Percentiles rank a stretch among this genome's conserved stretches.
phyloP scores from a whole-genome alignment of 2,797 vertebrate species.

The Phataginus tetradactyla region DNA sequence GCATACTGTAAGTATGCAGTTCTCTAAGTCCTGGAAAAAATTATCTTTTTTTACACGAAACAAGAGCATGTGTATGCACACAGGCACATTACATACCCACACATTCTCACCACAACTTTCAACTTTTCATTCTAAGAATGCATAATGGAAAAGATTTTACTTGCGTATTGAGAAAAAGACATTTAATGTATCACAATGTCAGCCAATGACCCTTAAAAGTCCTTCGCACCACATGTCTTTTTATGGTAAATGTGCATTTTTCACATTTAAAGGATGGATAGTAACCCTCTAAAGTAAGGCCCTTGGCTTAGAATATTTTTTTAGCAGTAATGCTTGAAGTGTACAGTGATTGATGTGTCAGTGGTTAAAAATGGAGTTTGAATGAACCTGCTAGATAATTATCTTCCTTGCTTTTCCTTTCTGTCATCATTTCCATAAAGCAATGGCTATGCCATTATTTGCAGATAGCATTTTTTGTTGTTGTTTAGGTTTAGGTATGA shows the following conservation, averaged over 20 bases:
- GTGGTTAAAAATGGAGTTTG: slow-evolving; percentile 65
- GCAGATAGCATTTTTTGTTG: neutral
- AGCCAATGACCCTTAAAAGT: slow-evolving; percentile 82
- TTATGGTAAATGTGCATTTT: slow-evolving; percentile 80
- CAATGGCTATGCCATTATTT: neutral
- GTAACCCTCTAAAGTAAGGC: slow-evolving; percentile 66
- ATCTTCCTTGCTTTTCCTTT: slow-evolving; percentile 76
- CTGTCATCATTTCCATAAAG: slow-evolving; percentile 64
- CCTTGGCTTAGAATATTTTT: slow-evolving; percentile 70
- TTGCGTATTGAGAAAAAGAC: slow-evolving; percentile 76
- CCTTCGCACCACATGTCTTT: slow-evolving; percentile 77
- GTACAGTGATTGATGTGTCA: slow-evolving; percentile 56
- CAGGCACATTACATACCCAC: neutral
- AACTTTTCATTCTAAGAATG: slow-evolving; percentile 73
- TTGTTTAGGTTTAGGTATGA: neutral
- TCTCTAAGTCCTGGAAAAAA: slow-evolving; percentile 16
- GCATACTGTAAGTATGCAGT: slow-evolving; percentile 16
- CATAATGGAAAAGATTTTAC: slow-evolving; percentile 75
- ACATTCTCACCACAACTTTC: neutral
- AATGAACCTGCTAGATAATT: slow-evolving; percentile 64
- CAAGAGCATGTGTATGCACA: neutral
- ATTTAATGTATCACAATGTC: slow-evolving; percentile 82
- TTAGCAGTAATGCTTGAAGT: slow-evolving; percentile 65
- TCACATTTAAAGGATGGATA: slow-evolving; percentile 79
- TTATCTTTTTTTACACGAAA: neutral